Conservation (phyloP, 2,113 vertebrate genomes). For the Rafetus swinhoei region DNA sequence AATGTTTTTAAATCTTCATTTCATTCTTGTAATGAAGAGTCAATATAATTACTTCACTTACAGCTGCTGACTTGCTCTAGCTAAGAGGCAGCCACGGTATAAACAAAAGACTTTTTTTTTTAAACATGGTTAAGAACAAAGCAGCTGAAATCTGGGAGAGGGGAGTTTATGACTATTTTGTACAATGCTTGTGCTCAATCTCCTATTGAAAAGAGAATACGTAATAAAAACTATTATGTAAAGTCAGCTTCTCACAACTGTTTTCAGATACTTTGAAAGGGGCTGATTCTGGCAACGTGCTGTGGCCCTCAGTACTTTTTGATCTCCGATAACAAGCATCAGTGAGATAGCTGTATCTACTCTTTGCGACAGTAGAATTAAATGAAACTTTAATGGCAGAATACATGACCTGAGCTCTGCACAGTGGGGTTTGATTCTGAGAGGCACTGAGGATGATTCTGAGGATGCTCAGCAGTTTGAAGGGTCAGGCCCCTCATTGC, state of each 20-base stretch:
- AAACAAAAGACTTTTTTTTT: not conserved
- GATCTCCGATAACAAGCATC: not conserved
- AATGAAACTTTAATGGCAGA: not conserved
- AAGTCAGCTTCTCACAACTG: not conserved
- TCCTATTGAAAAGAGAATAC: not conserved
- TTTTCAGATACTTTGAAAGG: not conserved
- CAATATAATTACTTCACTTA: not conserved
- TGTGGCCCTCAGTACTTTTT: not conserved
- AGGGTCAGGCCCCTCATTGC: not conserved
- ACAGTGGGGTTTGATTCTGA: not conserved
- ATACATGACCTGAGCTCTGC: not conserved
- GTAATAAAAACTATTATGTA: not conserved
- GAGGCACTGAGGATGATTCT: too few relatives aligned
- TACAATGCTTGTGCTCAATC: not conserved
- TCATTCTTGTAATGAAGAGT: accelerated
- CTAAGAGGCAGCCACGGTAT: not conserved
- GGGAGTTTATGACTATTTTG: not conserved
- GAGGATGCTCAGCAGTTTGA: not conserved
- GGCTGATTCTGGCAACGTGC: not conserved
- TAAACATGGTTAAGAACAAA: not conserved
- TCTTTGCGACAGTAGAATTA: not conserved
- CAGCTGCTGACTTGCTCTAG: not conserved
- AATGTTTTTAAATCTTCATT: not conserved
- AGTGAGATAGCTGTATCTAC: not conserved
- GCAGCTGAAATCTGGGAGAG: not conserved